These are phyloP conservation scores for Anhinga rufa DNA, from an alignment of 2,113 vertebrate species.

Conservation along the genomic window DNA sequence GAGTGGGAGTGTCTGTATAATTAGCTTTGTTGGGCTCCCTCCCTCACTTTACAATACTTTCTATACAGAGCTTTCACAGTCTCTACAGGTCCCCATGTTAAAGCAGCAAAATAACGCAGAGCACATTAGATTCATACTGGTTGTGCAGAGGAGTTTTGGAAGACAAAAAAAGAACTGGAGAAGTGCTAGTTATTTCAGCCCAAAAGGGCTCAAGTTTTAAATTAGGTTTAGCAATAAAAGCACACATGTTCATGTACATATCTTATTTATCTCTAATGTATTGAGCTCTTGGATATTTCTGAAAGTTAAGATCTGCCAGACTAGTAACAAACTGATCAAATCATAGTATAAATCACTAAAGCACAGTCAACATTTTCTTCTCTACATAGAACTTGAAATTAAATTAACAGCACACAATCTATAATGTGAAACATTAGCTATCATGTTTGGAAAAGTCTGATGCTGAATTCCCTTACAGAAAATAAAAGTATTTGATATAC, in stretches of 20 bases:
- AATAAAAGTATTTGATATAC: not conserved
- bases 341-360: conserved; percentile 5
- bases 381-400: not conserved
- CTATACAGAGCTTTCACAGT: conserved; percentile 33
- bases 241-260: not conserved
- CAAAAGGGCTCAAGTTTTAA: conserved; percentile 10
- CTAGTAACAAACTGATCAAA: conserved; percentile 3
- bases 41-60: conserved; percentile 53
- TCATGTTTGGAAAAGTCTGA: not conserved
- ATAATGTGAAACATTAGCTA: not conserved
- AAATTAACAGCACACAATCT: not conserved
- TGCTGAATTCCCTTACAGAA: not conserved
- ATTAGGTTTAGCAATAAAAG: conserved; percentile 28
- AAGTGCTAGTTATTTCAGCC: not conserved
- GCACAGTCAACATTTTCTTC: not conserved
- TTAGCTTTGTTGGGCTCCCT: conserved; percentile 68
- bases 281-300: not conserved
- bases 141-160: not conserved
- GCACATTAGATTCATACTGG: conserved; percentile 19
- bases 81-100: conserved; percentile 54
- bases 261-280: not conserved
- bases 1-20: conserved; percentile 68
- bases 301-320: not conserved
- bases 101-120: conserved; percentile 51
- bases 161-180: not conserved